Conservation (phyloP, 2,888 invertebrate genomes). For the Branchipolynoe longqiensis region DNA sequence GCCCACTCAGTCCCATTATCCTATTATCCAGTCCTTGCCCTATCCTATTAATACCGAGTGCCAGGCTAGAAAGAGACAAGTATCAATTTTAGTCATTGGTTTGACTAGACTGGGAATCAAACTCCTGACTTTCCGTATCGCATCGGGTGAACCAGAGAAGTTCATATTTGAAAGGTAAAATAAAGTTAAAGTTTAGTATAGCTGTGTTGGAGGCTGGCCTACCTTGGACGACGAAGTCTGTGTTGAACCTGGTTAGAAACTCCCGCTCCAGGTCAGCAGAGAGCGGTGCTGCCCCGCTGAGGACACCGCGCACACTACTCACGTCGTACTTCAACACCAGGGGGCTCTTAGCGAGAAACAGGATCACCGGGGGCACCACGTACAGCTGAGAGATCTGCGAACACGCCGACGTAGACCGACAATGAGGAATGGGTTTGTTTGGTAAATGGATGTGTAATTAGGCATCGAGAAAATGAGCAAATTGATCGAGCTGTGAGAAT, state of each 20-base stretch:
- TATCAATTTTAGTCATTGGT: no score
- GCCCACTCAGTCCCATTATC: no score
- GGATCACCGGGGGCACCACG: slow-evolving; percentile 45
- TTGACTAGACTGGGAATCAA: no score
- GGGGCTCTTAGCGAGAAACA: slow-evolving; percentile 54
- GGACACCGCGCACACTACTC: slow-evolving; percentile 41
- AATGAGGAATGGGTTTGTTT: not conserved
- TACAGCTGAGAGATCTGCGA: slow-evolving; percentile 35
- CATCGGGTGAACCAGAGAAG: no score
- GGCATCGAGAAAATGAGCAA: not conserved
- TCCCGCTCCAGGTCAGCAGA: slow-evolving; percentile 21
- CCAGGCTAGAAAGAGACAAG: no score
- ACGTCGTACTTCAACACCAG: slow-evolving; percentile 51
- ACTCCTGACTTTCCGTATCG: no score
- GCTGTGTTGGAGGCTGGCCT: not conserved
- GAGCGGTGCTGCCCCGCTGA: slow-evolving; percentile 54
- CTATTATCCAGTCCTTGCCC: no score
- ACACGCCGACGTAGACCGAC: no score
- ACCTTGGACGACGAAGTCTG: slow-evolving; percentile 26
- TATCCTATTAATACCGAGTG: no score
- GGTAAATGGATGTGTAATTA: not conserved
- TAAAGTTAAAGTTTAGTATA: no score
- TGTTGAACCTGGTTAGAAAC: not conserved
- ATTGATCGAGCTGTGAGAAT: no score
- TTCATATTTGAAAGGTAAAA: no score